Base-by-base conservation (phyloP, 2,113 vertebrate genomes). In the Peromyscus polionotus region DNA sequence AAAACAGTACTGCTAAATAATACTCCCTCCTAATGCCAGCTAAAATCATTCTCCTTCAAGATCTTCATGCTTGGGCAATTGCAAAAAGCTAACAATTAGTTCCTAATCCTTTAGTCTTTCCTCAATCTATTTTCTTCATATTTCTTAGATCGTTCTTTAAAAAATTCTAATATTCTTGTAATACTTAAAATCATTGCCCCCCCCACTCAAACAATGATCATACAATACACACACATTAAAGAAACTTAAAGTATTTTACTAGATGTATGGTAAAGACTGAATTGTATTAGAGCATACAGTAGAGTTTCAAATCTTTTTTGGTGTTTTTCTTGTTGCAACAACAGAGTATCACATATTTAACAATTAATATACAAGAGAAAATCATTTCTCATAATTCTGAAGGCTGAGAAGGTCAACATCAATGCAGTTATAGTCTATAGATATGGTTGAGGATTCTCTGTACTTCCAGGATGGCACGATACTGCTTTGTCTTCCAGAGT, bases 111-210 rank as follows among this genome's bases (percentile, higher is more conserved):
- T 65, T n/a, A 85, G 2, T 31, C 42, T 85, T 84, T 85, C 24
- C 16, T 45, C 4, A 14, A 85, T 31, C 26, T 85, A 65, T 31
- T 85, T 65, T n/a, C 81, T 70, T 80, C 39, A 57, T 81, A 72
- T 89, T 36, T 87, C 14, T 77, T 45, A 92, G 73, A 73, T 79
- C 31, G 63, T 45, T 88, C 31, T 93, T 94, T 22, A 84, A 4
- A 51, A 95, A 93, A 90, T 6, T 77, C 16, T 79, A 90, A 70
- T 84, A 67, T 70, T 88, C 26, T 48, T 95, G n/a, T 75, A 36
- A 51, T 70, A 83, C 2, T 88, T 54, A 70, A 87, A 91, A 86
- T 39, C 31, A 73, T 3, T 94, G 20, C 0, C 12, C 48, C 6
- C 6, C 6, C 0, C 24, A 57, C 59, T 54, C 54, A 91, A 72